Evolutionary conservation across 2,797 vertebrate species (phyloP), one percentile per base, ranked within the genome.

Genomic region (Poliocrania exsul): DNA sequence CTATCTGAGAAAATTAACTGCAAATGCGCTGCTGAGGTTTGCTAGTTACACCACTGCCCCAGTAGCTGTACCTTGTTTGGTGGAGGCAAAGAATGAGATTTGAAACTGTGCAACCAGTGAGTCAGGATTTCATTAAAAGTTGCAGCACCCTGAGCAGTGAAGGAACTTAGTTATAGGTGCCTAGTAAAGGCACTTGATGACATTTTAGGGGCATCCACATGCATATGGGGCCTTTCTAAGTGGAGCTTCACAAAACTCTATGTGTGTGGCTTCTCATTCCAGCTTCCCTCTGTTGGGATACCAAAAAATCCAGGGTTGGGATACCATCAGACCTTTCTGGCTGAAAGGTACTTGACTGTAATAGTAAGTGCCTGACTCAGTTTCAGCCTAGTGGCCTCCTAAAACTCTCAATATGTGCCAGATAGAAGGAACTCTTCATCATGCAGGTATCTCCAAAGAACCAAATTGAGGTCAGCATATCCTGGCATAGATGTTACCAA

Each of bases 361-460:
- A 61, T 1, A 66, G 57, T 58, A 66, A 67, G 75, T 14, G 44
- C 16, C 31, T 94, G 62, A 88, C 77, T 93, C 70, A 56, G 72
- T 92, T 91, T 89, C 80, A 90, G 72, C 84, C 72, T 62, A 56
- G 60, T 79, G 64, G 56, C 73, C 87, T 91, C 67, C 80, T 95
- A 49, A 86, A 91, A 54, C 60, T 77, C 53, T 54, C 66, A 37
- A 1, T 58, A 60, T 70, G 56, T 84, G 87, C 58, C 85, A 81
- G 82, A 56, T 84, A 25, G 2, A n/a, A 86, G 49, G 47, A 87
- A 62, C 20, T 80, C 50, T 91, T 93, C 65, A 37, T 91, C 72
- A 75, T 18, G 24, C 19, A 58, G 58, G 73, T 93, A 84, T 77
- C 87, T 79, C 85, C 79, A 71, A 90, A 94, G 82, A 56, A 49